These are phyloP conservation scores for Tetramorium simillimum DNA, from an alignment of 1,140 invertebrate genomes.

Conservation along the genomic window DNA sequence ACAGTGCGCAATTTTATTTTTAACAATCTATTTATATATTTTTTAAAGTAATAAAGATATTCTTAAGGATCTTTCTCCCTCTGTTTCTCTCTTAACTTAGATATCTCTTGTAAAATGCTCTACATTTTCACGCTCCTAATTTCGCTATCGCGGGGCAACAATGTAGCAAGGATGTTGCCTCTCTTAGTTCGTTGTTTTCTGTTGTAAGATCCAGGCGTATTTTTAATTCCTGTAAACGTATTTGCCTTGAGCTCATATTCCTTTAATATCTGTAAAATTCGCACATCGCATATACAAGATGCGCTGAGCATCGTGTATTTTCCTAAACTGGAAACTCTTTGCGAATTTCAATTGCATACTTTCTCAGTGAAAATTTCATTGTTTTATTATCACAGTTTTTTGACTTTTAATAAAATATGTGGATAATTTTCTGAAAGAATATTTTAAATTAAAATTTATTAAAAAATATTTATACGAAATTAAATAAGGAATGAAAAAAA, in stretches of 20 bases:
- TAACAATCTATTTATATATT: neutral
- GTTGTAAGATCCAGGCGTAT: neutral
- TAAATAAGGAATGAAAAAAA: neutral
- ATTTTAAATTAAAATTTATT: neutral
- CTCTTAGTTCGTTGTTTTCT: neutral
- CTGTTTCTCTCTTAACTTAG: neutral
- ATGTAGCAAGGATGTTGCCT: neutral
- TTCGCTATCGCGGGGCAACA: neutral
- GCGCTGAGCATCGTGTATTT: neutral
- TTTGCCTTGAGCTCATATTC: slow-evolving; percentile 5
- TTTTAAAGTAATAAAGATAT: neutral
- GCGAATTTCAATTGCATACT: slow-evolving; percentile 10
- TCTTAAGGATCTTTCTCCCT: neutral
- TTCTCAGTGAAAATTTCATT: neutral
- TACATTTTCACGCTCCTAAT: neutral
- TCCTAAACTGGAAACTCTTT: slow-evolving; percentile 8
- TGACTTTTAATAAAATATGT: neutral
- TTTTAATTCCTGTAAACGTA: slow-evolving; percentile 10
- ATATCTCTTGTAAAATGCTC: neutral
- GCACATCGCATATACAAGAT: neutral
- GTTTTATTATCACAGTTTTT: neutral
- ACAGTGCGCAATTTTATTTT: neutral
- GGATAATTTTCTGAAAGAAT: neutral
- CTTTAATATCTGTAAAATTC: slow-evolving; percentile 14
- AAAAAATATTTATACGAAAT: neutral